These are phyloP conservation scores for Dipus sagitta DNA, from an alignment of 2,797 vertebrate genomes.

Conservation along the genomic window DNA sequence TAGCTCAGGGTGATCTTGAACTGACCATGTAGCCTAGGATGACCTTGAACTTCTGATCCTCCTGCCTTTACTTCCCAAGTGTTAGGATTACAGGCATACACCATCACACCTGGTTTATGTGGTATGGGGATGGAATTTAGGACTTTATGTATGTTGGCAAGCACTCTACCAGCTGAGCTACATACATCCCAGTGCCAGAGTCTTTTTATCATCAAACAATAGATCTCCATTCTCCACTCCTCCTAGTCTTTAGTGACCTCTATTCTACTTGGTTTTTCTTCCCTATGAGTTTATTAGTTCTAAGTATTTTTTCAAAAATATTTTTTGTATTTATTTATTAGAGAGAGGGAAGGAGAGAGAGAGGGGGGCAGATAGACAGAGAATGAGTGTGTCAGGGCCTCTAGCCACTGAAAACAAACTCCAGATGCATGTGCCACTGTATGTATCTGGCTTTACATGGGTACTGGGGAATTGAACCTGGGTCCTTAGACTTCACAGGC, in stretches of 20 bases:
- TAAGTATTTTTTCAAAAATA: neutral
- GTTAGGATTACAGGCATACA: neutral
- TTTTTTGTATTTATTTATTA: too few relatives aligned
- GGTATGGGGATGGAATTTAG: neutral
- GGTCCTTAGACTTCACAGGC: too few relatives aligned
- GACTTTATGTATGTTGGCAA: neutral
- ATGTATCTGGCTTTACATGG: too few relatives aligned
- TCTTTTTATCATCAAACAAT: slow-evolving; percentile 23
- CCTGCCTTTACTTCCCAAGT: too few relatives aligned
- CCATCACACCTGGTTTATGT: neutral
- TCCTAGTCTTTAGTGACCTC: neutral
- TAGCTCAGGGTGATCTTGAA: neutral
- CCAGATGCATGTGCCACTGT: too few relatives aligned
- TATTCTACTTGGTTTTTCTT: neutral
- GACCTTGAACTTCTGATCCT: neutral
- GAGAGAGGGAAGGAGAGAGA: too few relatives aligned
- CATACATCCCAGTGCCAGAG: neutral
- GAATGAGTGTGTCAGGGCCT: too few relatives aligned
- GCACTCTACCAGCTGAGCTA: too few relatives aligned
- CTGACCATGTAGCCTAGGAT: neutral
- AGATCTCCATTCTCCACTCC: neutral
- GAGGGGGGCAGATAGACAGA: too few relatives aligned
- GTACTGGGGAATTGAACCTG: too few relatives aligned
- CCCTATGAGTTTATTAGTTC: neutral
- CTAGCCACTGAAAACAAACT: too few relatives aligned